Base-by-base conservation (phyloP, 2,113 vertebrate genomes). In the Tachysurus fulvidraco region DNA sequence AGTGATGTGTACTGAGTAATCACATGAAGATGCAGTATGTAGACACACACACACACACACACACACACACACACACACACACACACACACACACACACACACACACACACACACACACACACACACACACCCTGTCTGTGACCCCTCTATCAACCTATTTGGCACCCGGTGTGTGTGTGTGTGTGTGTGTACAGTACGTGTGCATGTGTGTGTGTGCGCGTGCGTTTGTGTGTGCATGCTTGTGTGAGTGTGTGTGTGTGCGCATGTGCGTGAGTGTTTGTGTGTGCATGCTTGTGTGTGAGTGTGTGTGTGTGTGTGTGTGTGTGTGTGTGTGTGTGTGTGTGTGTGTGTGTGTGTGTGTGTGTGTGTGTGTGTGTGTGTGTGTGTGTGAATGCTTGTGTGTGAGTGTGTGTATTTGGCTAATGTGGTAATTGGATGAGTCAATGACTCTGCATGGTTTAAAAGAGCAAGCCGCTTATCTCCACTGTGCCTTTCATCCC, bases 401-500 rank as follows among this genome's bases (percentile, higher is more conserved):
- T 36, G 36, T 36, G 36, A 36, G 36, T 36, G 36, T 36, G 73
- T 76, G 73, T 76, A 44, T 76, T 4, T 85, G 79, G 52, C 41
- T 89, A 71, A 87, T 89, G 86, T 86, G 86, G 71, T 84, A 88
- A 84, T 81, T 84, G 86, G 86, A 83, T 81, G 76, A 90, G 81
- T 88, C 86, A 89, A 80, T 89, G 81, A 83, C 86, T 89, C 64
- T 88, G 86, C 88, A 83, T 83, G 86, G 86, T 86, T 80, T 83
- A 88, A 88, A 88, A 89, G 78, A 87, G 57, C 83, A 87, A 11
- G 85, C 74, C 73, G 86, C 79, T 84, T 86, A 60, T 83, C 84
- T 89, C 86, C 84, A 80, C 89, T 89, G 89, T 5, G 73, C 89
- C 67, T 88, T 88, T 89, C 89, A 89, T 83, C 89, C 57, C 44